Evolutionary conservation across 2,888 invertebrate species (phyloP), one percentile per base, ranked within the genome.

Genomic region (Melipona beecheii): DNA sequence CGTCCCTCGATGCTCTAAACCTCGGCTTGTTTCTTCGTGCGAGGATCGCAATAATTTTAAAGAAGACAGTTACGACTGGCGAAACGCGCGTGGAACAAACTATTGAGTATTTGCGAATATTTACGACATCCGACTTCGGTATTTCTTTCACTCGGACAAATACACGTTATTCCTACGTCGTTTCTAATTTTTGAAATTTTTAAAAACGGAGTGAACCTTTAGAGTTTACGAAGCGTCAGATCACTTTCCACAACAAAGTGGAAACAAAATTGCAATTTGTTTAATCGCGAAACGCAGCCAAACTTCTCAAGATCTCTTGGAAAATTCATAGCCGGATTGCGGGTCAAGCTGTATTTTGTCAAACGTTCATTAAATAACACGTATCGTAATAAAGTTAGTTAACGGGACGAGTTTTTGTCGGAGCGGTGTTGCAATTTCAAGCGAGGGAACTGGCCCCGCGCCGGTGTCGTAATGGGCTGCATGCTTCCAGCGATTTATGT

Each of bases 31-130:
- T 74, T 80, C 76, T 50, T 52, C 49, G 64, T 69, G 27, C 70
- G 65, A 31, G 65, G 75, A 72, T 75, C 71, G 70, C 80, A 79
- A 87, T 87, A 78, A 88, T 77, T 84, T 83, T 78, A 72, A 72
- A 72, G 66, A 62, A 70, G 84, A 87, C 87, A 87, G 79, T 87
- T 82, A 82, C 71, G 76, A 86, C 82, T 64, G 79, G 64, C 80
- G 71, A 43, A 74, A 64, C 56, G n/a, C 66, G 54, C 64, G 31
- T 27, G 66, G 36, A 75, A 66, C 73, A 69, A 68, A 68, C 65
- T 31, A 62, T 54, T 49, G 52, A 52, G 60, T 65, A 81, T 31
- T 49, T 60, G 69, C 52, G 49, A 58, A 24, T 15, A 65, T 82
- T 81, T 36, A 70, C 69, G 36, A 43, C 64, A 13, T 5, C 19